Base-by-base conservation (phyloP, 2,797 vertebrate species). In the Crocodylus rhombifer region DNA sequence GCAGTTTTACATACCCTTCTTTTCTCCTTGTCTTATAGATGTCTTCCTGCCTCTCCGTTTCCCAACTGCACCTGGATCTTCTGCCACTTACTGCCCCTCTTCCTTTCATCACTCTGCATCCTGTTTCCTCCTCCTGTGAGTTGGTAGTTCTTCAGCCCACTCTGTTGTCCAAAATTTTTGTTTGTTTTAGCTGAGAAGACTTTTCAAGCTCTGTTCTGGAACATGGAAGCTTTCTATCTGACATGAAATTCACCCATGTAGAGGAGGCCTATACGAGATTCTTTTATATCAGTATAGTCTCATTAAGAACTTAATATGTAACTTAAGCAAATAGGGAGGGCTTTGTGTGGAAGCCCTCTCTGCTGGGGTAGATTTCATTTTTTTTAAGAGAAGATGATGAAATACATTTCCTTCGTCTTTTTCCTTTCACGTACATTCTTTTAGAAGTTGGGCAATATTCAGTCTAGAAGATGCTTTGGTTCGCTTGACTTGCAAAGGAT, bases 11-110 rank as follows among this genome's bases (percentile, higher is more conserved):
- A 51, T 51, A 51, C 42, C 42, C n/a, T 65, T 28, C n/a, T 20
- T 30, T 16, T 65, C n/a, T 85, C 30, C 4, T 30, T 86, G 42
- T 80, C 42, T 65, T 74, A 58, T 57, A 77, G 90, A 73, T 17
- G 5, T 84, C 71, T 92, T 93, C 82, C 62, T 86, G 87, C 91
- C 63, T 90, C 23, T 92, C n/a, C 56, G 91, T 92, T 90, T 90
- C 78, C 61, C 87, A 17, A 77, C 14, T 64, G 90, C 88, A 51
- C 33, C 74, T 85, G 0, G 2, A 33, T 93, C 30, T 30, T 76
- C 33, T 87, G 33, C 51, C 87, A 0, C 23, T 92, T 85, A 71
- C 23, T 87, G 21, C 4, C 17, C 5, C 5, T 77, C 88, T 84
- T 20, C 51, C 28, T 88, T 77, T 7, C 33, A 1, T 67, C 67